Evolutionary conservation across 2,113 vertebrate genomes (phyloP).

Genomic region (Oriolus oriolus): DNA sequence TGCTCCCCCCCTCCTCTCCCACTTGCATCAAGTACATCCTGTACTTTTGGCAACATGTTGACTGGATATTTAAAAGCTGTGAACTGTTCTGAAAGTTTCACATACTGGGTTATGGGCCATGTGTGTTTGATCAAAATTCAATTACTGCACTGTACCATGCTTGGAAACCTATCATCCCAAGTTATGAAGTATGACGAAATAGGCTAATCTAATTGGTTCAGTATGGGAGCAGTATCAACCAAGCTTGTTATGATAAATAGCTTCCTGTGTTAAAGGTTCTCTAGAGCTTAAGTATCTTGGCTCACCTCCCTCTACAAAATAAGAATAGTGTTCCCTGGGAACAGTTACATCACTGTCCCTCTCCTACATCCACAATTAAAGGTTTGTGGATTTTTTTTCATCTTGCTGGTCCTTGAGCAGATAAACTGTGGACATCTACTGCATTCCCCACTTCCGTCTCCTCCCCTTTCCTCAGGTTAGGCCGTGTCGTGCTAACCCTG

Average conservation of each 20-base stretch:
- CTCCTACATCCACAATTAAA: conserved; percentile 60
- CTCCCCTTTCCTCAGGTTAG: background rate
- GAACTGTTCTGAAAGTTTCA: conserved; percentile 82
- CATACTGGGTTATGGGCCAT: conserved; percentile 87
- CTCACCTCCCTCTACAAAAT: conserved; percentile 74
- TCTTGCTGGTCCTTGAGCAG: conserved; percentile 43
- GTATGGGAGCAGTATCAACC: conserved; percentile 87
- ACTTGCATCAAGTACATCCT: conserved; percentile 82
- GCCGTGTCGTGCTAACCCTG: fast-evolving
- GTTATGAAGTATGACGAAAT: conserved; percentile 91
- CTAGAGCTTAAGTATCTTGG: conserved; percentile 83
- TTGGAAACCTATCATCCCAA: conserved; percentile 83
- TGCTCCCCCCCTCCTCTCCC: conserved; percentile 65
- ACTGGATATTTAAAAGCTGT: conserved; percentile 85
- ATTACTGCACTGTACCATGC: conserved; percentile 85
- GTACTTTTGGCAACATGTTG: conserved; percentile 86
- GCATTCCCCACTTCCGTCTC: background rate
- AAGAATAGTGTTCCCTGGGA: conserved; percentile 77
- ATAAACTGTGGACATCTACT: background rate
- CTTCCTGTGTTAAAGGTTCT: conserved; percentile 89
- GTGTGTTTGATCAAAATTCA: conserved; percentile 95
- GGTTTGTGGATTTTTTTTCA: conserved; percentile 49
- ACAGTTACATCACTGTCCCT: conserved; percentile 76
- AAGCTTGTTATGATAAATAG: conserved; percentile 89
- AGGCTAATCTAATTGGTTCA: conserved; percentile 88